Evolutionary conservation across 2,797 vertebrate genomes (phyloP).

Genomic region (Uromys caudimaculatus): DNA sequence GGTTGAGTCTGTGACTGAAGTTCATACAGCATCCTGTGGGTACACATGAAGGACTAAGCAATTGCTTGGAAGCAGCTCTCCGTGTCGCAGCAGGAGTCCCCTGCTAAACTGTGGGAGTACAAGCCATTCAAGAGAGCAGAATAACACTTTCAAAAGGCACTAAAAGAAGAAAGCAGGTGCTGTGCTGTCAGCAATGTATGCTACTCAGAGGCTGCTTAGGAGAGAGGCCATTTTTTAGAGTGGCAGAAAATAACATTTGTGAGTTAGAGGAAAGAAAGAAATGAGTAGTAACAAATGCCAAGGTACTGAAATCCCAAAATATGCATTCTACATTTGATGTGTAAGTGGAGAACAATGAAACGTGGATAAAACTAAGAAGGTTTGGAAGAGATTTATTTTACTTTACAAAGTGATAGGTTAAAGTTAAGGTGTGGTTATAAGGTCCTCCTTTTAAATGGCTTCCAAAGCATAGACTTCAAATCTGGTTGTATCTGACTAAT

Average conservation of each 20-base stretch:
- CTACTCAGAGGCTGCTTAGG: conserved; percentile 10
- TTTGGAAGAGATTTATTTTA: conserved; percentile 77
- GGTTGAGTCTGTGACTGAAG: conserved; percentile 25
- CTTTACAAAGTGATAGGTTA: conserved; percentile 83
- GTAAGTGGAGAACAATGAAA: neutral
- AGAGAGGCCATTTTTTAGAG: neutral
- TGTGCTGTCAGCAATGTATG: neutral
- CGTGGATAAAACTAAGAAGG: conserved; percentile 72
- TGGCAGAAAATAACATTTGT: conserved; percentile 20
- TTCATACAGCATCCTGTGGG: neutral
- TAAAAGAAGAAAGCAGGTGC: conserved; percentile 48
- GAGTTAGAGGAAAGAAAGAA: neutral
- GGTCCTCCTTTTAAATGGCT: conserved; percentile 79
- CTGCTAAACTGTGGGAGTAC: neutral
- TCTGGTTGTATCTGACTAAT: conserved; percentile 84
- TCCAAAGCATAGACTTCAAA: conserved; percentile 80
- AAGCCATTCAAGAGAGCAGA: conserved; percentile 42
- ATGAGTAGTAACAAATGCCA: neutral
- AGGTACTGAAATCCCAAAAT: neutral
- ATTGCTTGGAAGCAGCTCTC: neutral
- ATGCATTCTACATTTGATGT: neutral
- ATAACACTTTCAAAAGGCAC: conserved; percentile 30
- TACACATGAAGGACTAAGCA: neutral
- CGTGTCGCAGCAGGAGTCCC: neutral
- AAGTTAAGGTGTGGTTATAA: conserved; percentile 78